Percentiles rank a stretch among this genome's conserved stretches.
Evolutionary conservation across 2,797 vertebrate species (phyloP).

Genomic region (Astyanax mexicanus): DNA sequence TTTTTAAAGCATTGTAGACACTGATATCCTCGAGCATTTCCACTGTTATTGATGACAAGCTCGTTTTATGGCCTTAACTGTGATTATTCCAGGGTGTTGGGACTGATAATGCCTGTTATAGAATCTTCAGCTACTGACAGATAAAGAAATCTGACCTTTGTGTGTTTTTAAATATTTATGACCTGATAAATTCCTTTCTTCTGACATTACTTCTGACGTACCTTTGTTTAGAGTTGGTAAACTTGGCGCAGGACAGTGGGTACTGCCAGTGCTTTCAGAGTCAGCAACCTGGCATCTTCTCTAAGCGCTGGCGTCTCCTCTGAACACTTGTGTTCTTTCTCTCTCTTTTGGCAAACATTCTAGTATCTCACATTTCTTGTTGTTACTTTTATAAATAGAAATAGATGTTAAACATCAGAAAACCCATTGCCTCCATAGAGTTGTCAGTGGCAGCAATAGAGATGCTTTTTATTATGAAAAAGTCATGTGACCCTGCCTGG

Average conservation of each 20-base stretch:
- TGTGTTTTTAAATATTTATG: conserved; percentile 5
- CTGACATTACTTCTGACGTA: neutral
- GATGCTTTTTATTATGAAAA: too few species aligned
- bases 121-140: neutral
- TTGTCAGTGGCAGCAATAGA: too few species aligned
- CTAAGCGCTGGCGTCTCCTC: conserved; percentile 14
- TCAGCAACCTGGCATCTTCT: conserved; percentile 34
- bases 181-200: neutral
- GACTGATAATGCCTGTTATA: neutral
- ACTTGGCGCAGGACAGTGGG: conserved; percentile 1
- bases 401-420: too few species aligned
- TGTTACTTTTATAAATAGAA: conserved; percentile 12
- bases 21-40: too few species aligned
- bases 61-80: neutral
- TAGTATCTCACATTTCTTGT: conserved; percentile 8
- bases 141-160: neutral
- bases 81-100: neutral
- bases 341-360: conserved; percentile 10
- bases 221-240: conserved; percentile 28
- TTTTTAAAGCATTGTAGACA: too few species aligned
- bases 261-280: conserved; percentile 22
- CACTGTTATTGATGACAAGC: neutral
- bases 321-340: conserved; percentile 27
- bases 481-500: too few species aligned
- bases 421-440: too few species aligned